These are phyloP conservation scores for Perca fluviatilis DNA, from an alignment of 2,113 vertebrate genomes.

Conservation along the genomic window DNA sequence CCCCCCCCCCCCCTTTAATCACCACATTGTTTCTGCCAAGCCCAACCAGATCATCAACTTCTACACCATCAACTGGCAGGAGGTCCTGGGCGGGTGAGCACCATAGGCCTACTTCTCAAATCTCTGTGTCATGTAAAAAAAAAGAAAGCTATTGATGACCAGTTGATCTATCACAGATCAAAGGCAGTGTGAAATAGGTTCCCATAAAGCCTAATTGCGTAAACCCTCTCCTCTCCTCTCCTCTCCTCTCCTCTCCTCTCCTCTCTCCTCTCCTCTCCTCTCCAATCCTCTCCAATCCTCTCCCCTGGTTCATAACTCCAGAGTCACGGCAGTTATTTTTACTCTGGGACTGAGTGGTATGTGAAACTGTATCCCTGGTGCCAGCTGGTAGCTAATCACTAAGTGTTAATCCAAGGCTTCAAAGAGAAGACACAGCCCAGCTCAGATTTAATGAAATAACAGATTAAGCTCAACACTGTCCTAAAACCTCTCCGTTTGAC, in stretches of 20 bases:
- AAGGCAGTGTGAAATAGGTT: slow-evolving; percentile 42
- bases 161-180: slow-evolving; percentile 46
- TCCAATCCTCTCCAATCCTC: neutral
- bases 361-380: slow-evolving; percentile 82
- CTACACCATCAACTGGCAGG: slow-evolving; percentile 91
- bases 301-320: slow-evolving; percentile 78
- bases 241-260: neutral
- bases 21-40: slow-evolving; percentile 93
- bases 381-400: slow-evolving; percentile 85
- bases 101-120: neutral
- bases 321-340: slow-evolving; percentile 85
- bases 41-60: slow-evolving; percentile 90
- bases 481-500: slow-evolving; percentile 47
- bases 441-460: slow-evolving; percentile 79
- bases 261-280: neutral
- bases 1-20: too few relatives aligned
- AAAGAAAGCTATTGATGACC: neutral
- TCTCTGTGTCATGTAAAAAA: slow-evolving; percentile 3
- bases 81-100: slow-evolving; percentile 94
- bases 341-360: slow-evolving; percentile 75
- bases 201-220: slow-evolving; percentile 59
- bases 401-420: slow-evolving; percentile 84
- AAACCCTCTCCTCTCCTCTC: slow-evolving; percentile 28
- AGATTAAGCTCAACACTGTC: slow-evolving; percentile 54
- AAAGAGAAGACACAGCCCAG: slow-evolving; percentile 73